Conservation (phyloP, 2,888 invertebrate genomes). For the Syritta pipiens region DNA sequence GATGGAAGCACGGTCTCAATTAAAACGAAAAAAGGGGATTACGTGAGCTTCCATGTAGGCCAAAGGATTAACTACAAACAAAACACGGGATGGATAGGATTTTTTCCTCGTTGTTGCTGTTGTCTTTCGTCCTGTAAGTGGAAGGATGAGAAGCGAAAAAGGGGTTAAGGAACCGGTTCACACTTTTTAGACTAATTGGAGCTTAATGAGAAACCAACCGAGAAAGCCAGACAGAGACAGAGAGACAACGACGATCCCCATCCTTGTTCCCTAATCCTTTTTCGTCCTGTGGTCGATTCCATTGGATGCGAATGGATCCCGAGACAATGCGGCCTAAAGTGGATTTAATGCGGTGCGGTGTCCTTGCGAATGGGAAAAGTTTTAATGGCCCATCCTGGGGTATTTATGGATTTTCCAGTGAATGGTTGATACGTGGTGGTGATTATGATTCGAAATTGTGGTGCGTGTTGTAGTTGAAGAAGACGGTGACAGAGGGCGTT, state of each 20-base stretch:
- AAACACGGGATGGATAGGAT: not conserved
- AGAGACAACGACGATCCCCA: conserved; percentile 19
- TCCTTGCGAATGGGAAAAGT: conserved; percentile 32
- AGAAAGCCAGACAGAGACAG: too few species aligned
- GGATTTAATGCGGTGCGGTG: conserved; percentile 29
- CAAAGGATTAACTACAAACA: conserved; percentile 11
- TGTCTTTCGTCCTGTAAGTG: too few species aligned
- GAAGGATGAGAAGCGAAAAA: too few species aligned
- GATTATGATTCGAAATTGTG: conserved; percentile 25
- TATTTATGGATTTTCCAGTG: conserved; percentile 28
- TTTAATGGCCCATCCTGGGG: conserved; percentile 45
- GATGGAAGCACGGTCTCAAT: not conserved
- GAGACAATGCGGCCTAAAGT: conserved; percentile 26
- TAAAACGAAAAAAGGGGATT: not conserved
- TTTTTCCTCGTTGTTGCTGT: not conserved
- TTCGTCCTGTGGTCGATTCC: not conserved
- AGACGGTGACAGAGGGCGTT: not conserved
- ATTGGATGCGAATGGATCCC: conserved; percentile 5
- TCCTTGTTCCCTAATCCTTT: not conserved
- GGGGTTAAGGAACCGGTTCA: too few species aligned
- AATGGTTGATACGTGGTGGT: conserved; percentile 21
- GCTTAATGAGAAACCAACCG: too few species aligned
- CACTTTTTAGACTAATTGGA: conserved; percentile 23
- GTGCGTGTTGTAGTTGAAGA: not conserved
- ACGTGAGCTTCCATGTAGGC: not conserved